phyloP scores from a whole-genome alignment of 2,888 invertebrate genomes.

The Thymelicus lineola region DNA sequence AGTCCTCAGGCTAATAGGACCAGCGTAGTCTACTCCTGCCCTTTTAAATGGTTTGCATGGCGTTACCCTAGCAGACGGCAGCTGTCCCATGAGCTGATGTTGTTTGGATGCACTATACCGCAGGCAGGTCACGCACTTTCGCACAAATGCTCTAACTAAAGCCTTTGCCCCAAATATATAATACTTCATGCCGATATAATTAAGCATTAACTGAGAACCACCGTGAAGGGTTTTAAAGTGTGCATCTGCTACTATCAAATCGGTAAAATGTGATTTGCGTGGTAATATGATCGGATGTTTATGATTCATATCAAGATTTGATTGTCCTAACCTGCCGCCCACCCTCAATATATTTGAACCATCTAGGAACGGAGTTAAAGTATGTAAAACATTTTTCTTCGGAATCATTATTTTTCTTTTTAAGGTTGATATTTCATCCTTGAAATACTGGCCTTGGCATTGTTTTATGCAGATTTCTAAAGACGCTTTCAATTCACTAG shows the following conservation, averaged over 20 bases:
- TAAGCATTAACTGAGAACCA: constrained; percentile 38
- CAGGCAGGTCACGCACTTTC: not conserved
- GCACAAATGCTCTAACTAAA: not conserved
- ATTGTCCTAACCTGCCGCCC: constrained; percentile 36
- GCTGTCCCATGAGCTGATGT: constrained; percentile 19
- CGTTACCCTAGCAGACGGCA: constrained; percentile 9
- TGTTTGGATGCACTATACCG: not conserved
- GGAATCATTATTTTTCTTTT: not conserved
- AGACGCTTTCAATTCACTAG: constrained; percentile 4
- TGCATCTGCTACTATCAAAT: constrained; percentile 36
- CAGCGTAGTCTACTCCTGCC: constrained; percentile 6
- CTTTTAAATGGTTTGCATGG: not conserved
- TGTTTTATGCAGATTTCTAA: constrained; percentile 27
- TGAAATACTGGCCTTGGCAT: constrained; percentile 20
- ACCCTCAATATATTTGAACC: constrained; percentile 29
- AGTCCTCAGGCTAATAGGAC: not conserved
- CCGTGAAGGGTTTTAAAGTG: constrained; percentile 32
- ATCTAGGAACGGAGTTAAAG: constrained; percentile 33
- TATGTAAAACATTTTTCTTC: not conserved
- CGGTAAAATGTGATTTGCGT: constrained; percentile 16
- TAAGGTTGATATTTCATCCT: not conserved
- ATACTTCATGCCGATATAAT: constrained; percentile 6
- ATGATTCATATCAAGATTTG: not conserved
- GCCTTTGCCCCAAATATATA: not conserved
- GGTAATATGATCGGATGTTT: constrained; percentile 42